A percentile compares a stretch with the other conserved stretches of the same genome.
Evolutionary conservation across 2,113 vertebrate species (phyloP).

Genomic region (Conger conger): DNA sequence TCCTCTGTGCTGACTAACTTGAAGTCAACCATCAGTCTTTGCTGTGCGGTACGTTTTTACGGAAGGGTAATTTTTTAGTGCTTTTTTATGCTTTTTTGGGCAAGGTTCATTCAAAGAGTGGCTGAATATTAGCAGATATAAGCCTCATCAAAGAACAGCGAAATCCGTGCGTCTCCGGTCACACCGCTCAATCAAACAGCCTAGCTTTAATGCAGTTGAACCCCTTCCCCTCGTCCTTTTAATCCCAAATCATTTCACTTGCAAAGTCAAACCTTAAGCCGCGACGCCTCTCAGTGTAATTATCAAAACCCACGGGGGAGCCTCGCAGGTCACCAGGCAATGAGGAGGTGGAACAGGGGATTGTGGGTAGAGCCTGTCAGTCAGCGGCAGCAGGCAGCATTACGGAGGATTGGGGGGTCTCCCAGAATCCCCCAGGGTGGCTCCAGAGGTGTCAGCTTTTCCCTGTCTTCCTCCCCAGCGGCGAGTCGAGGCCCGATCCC

Average conservation of each 20-base stretch:
- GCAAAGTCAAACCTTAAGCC: constrained; percentile 13
- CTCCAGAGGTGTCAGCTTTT: not conserved
- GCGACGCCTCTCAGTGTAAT: not conserved
- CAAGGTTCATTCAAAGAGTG: not conserved
- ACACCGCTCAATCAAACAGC: not conserved
- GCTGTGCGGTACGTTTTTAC: not conserved
- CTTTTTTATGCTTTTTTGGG: constrained; percentile 4
- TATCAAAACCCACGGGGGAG: constrained; percentile 1
- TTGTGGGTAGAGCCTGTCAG: constrained; percentile 13
- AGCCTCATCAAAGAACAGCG: not conserved
- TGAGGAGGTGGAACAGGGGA: not conserved
- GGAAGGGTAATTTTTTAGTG: not conserved
- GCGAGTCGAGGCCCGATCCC: not conserved
- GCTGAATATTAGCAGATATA: not conserved
- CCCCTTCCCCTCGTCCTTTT: constrained; percentile 1
- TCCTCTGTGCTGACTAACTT: not conserved
- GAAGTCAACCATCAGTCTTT: not conserved
- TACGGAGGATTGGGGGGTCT: not conserved
- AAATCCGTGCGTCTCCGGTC: not conserved
- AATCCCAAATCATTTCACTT: constrained; percentile 17
- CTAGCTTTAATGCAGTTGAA: not conserved
- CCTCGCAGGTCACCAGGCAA: not conserved
- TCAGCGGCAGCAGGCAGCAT: not conserved
- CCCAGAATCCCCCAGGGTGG: not conserved
- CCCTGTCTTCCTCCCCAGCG: not conserved